Conservation (phyloP, 2,797 vertebrate genomes). For the Buceros bicornis region DNA sequence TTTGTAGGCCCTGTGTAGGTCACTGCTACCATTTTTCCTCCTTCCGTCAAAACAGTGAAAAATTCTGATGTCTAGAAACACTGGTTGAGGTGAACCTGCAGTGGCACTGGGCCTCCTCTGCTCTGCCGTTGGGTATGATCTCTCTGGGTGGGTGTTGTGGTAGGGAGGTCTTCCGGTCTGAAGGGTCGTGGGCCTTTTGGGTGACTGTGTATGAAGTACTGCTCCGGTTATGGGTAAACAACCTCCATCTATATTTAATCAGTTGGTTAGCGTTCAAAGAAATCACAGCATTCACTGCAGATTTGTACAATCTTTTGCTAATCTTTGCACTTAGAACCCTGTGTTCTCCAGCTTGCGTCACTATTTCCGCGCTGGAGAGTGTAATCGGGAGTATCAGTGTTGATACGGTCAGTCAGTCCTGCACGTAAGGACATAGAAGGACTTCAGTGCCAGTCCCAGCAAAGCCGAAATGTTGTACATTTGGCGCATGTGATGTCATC, state of each 20-base stretch:
- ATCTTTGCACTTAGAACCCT: neutral
- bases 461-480: neutral
- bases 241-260: neutral
- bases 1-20: neutral
- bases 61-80: neutral
- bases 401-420: neutral
- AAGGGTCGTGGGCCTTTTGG: neutral
- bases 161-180: neutral
- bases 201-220: neutral
- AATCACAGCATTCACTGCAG: neutral
- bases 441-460: neutral
- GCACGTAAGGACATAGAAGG: neutral
- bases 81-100: neutral
- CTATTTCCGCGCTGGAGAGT: neutral
- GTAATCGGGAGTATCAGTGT: neutral
- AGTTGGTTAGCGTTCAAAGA: neutral
- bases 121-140: accelerated
- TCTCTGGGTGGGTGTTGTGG: neutral
- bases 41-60: neutral
- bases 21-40: neutral
- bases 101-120: neutral
- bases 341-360: neutral
- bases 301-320: neutral
- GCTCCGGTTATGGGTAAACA: neutral
- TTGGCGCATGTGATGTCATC: neutral